These are phyloP conservation scores for Apodemia duryi DNA, from an alignment of 2,888 invertebrate species.

Conservation along the genomic window DNA sequence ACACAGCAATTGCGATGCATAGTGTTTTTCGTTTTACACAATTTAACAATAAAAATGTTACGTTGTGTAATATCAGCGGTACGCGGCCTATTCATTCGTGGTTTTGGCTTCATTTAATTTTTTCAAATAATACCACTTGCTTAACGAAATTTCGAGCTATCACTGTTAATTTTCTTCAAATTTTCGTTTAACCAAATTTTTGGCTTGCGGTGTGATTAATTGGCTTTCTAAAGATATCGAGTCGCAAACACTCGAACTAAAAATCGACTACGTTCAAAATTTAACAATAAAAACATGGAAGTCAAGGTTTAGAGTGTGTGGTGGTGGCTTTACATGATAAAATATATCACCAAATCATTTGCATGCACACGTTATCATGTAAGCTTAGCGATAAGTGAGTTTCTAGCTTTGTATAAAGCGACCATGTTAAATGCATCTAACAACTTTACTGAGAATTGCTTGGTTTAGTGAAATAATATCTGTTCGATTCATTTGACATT, in stretches of 20 bases:
- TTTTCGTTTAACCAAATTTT: constrained; percentile 65
- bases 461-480: background rate
- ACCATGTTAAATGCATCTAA: constrained; percentile 40
- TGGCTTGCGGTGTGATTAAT: constrained; percentile 78
- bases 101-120: constrained; percentile 75
- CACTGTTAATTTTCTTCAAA: constrained; percentile 69
- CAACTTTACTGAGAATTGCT: constrained; percentile 12
- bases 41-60: background rate
- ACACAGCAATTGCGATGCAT: constrained; percentile 5
- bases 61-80: constrained; percentile 2
- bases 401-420: constrained; percentile 55
- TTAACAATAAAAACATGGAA: constrained; percentile 72
- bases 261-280: constrained; percentile 66
- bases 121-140: constrained; percentile 72
- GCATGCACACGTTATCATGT: constrained; percentile 68
- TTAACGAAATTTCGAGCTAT: constrained; percentile 70
- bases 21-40: background rate
- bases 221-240: constrained; percentile 57
- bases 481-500: background rate
- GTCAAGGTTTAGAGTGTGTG: constrained; percentile 78
- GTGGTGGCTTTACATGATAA: constrained; percentile 72
- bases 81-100: constrained; percentile 59
- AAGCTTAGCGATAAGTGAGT: constrained; percentile 65
- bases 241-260: constrained; percentile 35
- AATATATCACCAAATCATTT: constrained; percentile 66